Percentiles rank a stretch among this genome's conserved stretches.
These are phyloP conservation scores for Paraplagusia blochii DNA, from an alignment of 2,113 vertebrate genomes.

Conservation along the genomic window DNA sequence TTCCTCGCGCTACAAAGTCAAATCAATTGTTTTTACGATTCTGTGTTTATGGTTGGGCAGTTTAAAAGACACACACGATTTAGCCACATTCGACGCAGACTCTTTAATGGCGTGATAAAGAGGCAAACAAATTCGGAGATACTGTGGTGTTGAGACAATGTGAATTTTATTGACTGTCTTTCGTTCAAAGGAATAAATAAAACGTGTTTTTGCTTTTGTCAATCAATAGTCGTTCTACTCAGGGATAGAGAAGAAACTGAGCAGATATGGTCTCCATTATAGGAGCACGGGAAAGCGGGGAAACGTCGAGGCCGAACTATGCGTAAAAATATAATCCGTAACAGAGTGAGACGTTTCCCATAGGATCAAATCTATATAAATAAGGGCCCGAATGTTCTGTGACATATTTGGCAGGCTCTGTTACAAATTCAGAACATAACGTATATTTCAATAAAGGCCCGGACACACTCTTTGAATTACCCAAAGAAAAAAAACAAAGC, in stretches of 20 bases:
- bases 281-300: conserved; percentile 7
- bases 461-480: conserved; percentile 37
- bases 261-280: conserved; percentile 5
- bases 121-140: too few species aligned
- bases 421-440: conserved; percentile 21
- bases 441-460: conserved; percentile 23
- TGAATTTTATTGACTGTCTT: too few species aligned
- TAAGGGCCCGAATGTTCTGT: conserved; percentile 38
- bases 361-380: conserved; percentile 42
- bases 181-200: background rate
- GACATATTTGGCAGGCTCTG: conserved; percentile 46
- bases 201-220: conserved; percentile 14
- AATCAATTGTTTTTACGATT: too few species aligned
- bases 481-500: conserved; percentile 1
- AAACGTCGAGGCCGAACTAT: conserved; percentile 35
- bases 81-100: too few species aligned
- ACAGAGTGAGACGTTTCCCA: conserved; percentile 26
- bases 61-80: too few species aligned
- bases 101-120: too few species aligned
- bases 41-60: too few species aligned
- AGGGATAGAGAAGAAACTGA: conserved; percentile 27
- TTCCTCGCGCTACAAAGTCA: too few species aligned
- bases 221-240: conserved; percentile 23
- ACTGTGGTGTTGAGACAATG: too few species aligned
- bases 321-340: conserved; percentile 37